Base-by-base conservation (phyloP, 2,888 invertebrate species). In the Pocota personata region DNA sequence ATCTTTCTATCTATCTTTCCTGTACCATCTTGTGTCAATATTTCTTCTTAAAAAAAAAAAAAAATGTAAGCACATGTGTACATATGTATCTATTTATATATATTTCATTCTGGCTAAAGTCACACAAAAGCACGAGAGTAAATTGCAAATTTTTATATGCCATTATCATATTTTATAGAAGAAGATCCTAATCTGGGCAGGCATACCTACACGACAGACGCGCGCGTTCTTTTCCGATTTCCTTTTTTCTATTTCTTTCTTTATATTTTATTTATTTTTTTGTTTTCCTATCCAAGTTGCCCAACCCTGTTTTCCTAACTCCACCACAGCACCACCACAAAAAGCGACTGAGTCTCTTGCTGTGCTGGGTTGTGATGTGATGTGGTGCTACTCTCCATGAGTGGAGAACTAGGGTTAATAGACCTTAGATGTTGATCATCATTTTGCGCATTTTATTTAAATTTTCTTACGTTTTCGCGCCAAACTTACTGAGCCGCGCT, bases 161-260 rank as follows among this genome's bases (percentile, higher is more conserved):
- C 64, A 82, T 82, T 84, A 84, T 84, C 84, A 84, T 84, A 83
- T 78, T 69, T 77, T 82, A 77, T 77, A 71, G 79, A 71, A 84
- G 69, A 84, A 84, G 75, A 84, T 84, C 79, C 79, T 75, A 79
- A 84, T 84, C 84, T 84, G 64, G 79, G 64, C 84, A 79, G 58
- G 46, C 79, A 79, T 84, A 60, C 84, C 84, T 76, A 79, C 75
- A 79, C 71, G 79, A 79, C 35, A 79, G 79, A 76, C 75, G 73
- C 73, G 79, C 69, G 79, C n/a, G 19, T 77, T 82, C 32, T 69
- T 55, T 62, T 62, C 58, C 58, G 52, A 62, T 21, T 35, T 50
- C 43, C n/a, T 66, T 69, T 50, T 48, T 64, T 80, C n/a, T 66
- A 62, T 50, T 48, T 64, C 75, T 43, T 62, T 60, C 43, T 64